Conservation (phyloP, 2,797 vertebrate genomes). For the Heteromormyrus szaboi region DNA sequence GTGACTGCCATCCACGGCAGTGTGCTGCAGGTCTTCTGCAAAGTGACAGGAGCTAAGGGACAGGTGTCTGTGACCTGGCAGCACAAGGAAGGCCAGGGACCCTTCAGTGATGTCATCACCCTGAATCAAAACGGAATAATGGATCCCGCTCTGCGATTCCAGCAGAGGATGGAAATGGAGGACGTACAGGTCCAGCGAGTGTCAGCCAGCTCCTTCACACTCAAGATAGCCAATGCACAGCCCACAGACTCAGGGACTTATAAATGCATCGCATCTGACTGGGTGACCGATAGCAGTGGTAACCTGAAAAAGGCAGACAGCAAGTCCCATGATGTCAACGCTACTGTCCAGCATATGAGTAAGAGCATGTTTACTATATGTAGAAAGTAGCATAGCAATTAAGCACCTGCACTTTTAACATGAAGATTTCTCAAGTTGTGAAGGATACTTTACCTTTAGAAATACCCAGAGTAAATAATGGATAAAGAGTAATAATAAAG, state of each 20-base stretch:
- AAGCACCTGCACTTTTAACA: neutral
- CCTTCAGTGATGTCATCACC: conserved; percentile 45
- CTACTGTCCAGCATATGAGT: conserved; percentile 50
- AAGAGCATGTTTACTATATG: conserved; percentile 17
- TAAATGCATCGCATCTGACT: conserved; percentile 69
- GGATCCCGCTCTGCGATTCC: conserved; percentile 25
- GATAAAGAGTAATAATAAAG: neutral
- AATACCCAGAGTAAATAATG: neutral
- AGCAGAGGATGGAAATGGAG: conserved; percentile 18
- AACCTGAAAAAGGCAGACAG: conserved; percentile 36
- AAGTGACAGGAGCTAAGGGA: conserved; percentile 44
- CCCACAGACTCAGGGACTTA: conserved; percentile 62
- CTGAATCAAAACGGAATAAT: conserved; percentile 54
- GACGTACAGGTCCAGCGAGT: conserved; percentile 39
- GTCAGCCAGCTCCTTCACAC: conserved; percentile 36
- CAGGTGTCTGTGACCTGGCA: conserved; percentile 72
- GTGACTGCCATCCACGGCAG: conserved; percentile 51
- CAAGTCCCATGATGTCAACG: conserved; percentile 31
- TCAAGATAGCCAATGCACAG: conserved; percentile 52
- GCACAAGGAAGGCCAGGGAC: conserved; percentile 24
- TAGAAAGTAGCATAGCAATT: neutral
- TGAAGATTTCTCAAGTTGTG: neutral
- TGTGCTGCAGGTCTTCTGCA: conserved; percentile 56
- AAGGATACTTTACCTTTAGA: neutral
- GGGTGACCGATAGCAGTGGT: conserved; percentile 42